A percentile compares a stretch with the other conserved stretches of the same genome.
These are phyloP conservation scores for Rugalucina vietnamica DNA, from an alignment of 2,888 invertebrate genomes.

Conservation along the genomic window DNA sequence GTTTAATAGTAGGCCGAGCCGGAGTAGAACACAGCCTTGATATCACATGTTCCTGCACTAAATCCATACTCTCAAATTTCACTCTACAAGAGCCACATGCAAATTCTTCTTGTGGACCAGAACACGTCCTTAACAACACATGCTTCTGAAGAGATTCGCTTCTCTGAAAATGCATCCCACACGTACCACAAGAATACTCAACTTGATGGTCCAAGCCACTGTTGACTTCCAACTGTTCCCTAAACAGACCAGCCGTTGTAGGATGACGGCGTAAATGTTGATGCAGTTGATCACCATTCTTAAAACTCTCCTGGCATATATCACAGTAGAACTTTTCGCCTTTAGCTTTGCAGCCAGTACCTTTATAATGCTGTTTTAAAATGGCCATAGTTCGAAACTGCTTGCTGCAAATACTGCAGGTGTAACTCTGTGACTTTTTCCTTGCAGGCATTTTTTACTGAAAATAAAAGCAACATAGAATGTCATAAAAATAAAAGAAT, in stretches of 20 bases:
- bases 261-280: conserved; percentile 7
- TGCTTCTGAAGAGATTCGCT: background rate
- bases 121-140: background rate
- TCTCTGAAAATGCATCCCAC: background rate
- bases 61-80: background rate
- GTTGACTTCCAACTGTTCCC: background rate
- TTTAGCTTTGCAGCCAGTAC: background rate
- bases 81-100: background rate
- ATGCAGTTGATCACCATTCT: conserved; percentile 11
- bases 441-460: background rate
- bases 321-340: conserved; percentile 13
- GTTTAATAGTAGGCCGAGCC: too few species aligned
- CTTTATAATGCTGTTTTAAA: background rate
- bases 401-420: background rate
- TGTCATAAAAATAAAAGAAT: too few species aligned
- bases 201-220: background rate
- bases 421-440: background rate
- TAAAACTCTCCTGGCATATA: conserved; percentile 20
- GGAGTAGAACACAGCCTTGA: background rate
- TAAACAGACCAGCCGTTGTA: background rate
- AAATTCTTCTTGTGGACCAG: background rate
- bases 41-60: background rate
- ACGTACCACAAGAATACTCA: background rate
- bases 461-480: background rate
- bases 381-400: background rate